phyloP scores from a whole-genome alignment of 1,140 invertebrate genomes.

The Micrasema longulum region DNA sequence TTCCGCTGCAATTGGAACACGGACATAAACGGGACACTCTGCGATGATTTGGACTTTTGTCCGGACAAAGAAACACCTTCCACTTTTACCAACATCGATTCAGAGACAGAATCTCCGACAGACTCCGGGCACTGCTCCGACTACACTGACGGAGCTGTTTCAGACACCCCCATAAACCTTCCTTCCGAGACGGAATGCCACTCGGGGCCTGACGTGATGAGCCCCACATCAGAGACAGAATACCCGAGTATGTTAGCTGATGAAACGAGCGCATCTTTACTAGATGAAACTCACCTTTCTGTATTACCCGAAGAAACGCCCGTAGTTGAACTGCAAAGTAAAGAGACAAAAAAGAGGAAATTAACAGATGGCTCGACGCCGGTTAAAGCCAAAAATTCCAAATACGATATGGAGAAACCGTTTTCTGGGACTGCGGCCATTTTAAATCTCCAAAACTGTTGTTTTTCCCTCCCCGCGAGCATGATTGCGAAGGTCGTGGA shows the following conservation, averaged over 20 bases:
- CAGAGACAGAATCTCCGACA: conserved; percentile 22
- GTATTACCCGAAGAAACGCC: no score
- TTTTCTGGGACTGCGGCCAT: conserved; percentile 24
- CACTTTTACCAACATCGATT: not conserved
- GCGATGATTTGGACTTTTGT: conserved; percentile 52
- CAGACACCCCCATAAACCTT: no score
- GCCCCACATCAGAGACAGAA: conserved; percentile 14
- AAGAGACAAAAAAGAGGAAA: conserved; percentile 35
- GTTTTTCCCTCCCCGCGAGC: conserved; percentile 32
- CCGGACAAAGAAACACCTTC: not conserved
- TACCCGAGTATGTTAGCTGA: not conserved
- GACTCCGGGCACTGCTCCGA: conserved; percentile 49
- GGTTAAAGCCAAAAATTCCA: conserved; percentile 40
- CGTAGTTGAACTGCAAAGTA: not conserved
- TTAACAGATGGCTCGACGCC: conserved; percentile 12
- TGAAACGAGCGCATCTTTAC: not conserved
- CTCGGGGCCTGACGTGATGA: not conserved
- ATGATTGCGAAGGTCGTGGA: conserved; percentile 31
- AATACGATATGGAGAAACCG: conserved; percentile 33
- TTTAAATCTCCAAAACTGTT: conserved; percentile 14
- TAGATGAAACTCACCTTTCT: not conserved
- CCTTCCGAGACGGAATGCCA: no score
- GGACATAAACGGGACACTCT: conserved; percentile 41
- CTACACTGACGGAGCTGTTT: conserved; percentile 20
- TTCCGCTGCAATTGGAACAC: conserved; percentile 59